Percentiles rank a stretch among this genome's conserved stretches.
Evolutionary conservation across 2,797 vertebrate genomes (phyloP).

Genomic region (Galago senegalensis): DNA sequence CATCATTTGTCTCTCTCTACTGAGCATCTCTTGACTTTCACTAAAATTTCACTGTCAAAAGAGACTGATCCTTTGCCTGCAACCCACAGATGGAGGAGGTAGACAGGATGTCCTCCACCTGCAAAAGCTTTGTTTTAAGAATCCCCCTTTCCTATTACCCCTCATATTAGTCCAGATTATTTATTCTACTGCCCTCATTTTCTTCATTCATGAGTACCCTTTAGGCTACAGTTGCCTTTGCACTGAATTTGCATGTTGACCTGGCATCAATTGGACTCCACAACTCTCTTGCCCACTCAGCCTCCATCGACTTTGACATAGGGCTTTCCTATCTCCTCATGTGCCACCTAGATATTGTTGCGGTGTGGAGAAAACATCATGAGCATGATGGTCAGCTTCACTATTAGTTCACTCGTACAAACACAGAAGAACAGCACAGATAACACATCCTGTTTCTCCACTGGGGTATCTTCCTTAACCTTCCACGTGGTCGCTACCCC

Average conservation of each 20-base stretch:
- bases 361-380: not conserved
- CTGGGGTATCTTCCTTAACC: not conserved
- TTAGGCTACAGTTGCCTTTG: not conserved
- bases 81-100: not conserved
- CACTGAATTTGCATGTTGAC: not conserved
- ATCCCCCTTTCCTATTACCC: not conserved
- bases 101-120: not conserved
- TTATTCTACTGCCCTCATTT: not conserved
- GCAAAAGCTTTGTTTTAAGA: slow-evolving; percentile 12
- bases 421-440: not conserved
- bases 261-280: not conserved
- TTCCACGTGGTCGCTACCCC: not conserved
- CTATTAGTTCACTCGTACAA: not conserved
- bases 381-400: not conserved
- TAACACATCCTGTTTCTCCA: not conserved
- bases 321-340: not conserved
- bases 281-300: not conserved
- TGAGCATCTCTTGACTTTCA: not conserved
- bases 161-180: not conserved
- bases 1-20: not conserved
- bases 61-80: not conserved
- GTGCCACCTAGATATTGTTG: not conserved
- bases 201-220: not conserved
- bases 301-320: not conserved
- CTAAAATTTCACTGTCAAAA: not conserved